Evolutionary conservation across 2,797 vertebrate species (phyloP).

Genomic region (Clarias laeviceps): DNA sequence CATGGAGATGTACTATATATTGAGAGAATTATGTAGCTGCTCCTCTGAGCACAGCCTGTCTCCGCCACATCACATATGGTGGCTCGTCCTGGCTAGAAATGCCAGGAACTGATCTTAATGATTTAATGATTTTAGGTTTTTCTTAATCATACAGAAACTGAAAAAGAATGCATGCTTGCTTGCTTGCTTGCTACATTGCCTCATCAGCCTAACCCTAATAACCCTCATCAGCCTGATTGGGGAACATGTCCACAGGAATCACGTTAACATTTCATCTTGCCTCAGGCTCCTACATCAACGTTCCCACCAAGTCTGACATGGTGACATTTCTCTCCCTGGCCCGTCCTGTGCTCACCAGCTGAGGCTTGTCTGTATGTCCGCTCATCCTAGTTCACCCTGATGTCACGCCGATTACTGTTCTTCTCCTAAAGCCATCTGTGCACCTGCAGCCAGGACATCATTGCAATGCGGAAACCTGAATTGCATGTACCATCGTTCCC

Average conservation of each 20-base stretch:
- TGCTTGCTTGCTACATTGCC: background rate
- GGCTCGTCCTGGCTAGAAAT: too few relatives aligned
- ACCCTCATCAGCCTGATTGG: background rate
- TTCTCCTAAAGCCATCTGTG: background rate
- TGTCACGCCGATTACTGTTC: constrained; percentile 37
- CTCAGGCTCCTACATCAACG: constrained; percentile 36
- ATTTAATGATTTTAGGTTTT: background rate
- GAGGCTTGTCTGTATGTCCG: constrained; percentile 14
- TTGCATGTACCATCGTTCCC: background rate
- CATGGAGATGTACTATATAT: too few relatives aligned
- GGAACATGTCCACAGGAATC: constrained; percentile 3
- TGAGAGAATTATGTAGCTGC: background rate
- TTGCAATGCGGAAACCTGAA: background rate
- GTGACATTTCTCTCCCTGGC: constrained; percentile 61
- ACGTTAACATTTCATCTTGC: constrained; percentile 13
- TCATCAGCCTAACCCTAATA: too few relatives aligned
- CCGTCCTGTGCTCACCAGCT: background rate
- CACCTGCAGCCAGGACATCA: background rate
- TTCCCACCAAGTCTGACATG: constrained; percentile 67
- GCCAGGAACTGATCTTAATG: background rate
- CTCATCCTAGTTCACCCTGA: background rate
- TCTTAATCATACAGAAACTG: constrained; percentile 28
- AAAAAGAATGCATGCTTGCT: background rate
- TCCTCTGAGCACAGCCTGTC: background rate
- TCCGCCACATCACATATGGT: background rate